Percentiles rank a stretch among this genome's conserved stretches.
These are phyloP conservation scores for Leptobrachium ailaonicum DNA, from an alignment of 2,113 vertebrate genomes.

Conservation along the genomic window DNA sequence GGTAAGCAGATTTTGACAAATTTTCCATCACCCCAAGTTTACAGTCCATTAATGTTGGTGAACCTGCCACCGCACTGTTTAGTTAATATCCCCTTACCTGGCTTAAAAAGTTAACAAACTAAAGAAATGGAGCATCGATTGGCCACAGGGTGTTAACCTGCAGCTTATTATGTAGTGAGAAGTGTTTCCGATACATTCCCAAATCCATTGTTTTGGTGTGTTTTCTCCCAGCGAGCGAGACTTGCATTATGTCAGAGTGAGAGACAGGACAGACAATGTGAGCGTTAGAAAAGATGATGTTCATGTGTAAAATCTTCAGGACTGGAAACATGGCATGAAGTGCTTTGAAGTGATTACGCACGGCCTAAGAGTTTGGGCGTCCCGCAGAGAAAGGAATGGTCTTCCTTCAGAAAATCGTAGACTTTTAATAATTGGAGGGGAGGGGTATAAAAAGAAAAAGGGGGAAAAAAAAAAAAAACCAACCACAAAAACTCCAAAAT, in stretches of 20 bases:
- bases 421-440: constrained; percentile 15
- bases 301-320: constrained; percentile 28
- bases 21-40: no score
- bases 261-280: constrained; percentile 7
- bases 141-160: no score
- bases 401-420: constrained; percentile 3
- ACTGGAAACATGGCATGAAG: constrained; percentile 14
- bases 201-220: no score
- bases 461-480: background rate
- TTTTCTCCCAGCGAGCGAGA: no score
- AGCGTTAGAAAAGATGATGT: constrained; percentile 24
- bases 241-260: constrained; percentile 15
- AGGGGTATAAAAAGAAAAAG: background rate
- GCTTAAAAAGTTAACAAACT: no score
- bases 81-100: no score
- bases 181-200: no score
- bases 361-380: constrained; percentile 16
- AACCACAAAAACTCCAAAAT: background rate
- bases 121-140: no score
- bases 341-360: constrained; percentile 46
- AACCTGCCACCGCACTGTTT: no score
- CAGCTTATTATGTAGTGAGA: no score
- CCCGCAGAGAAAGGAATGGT: constrained; percentile 41
- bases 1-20: no score
- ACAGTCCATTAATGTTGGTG: no score